Evolutionary conservation across 2,888 invertebrate species (phyloP).

Genomic region (Seladonia tumulorum): DNA sequence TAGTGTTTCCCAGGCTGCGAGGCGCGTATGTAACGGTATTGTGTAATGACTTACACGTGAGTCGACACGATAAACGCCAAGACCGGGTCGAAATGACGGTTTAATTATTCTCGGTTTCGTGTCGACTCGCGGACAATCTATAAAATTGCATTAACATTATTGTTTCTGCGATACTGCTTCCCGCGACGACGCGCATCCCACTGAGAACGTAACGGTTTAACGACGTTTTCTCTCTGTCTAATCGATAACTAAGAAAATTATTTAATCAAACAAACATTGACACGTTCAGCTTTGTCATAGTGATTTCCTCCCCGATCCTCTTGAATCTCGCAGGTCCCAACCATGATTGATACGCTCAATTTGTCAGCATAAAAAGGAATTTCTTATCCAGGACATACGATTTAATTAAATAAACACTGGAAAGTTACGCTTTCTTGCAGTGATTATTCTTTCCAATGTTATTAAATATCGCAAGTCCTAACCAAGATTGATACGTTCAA

Average conservation of each 20-base stretch:
- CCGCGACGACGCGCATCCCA: not conserved
- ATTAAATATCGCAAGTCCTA: no score
- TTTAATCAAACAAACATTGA: no score
- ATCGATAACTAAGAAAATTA: not conserved
- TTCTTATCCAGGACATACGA: no score
- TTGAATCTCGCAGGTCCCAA: no score
- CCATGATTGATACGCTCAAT: no score
- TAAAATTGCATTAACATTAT: not conserved
- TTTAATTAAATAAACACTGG: no score
- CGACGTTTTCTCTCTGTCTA: not conserved
- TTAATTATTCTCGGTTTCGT: constrained; percentile 25
- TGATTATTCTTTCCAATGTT: no score
- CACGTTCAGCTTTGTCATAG: no score
- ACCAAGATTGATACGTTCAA: no score
- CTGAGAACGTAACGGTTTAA: not conserved
- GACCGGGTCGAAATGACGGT: constrained; percentile 19
- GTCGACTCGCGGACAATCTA: not conserved
- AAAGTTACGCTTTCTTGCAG: no score
- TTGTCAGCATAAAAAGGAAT: no score
- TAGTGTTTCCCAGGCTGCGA: constrained; percentile 44
- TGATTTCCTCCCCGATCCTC: no score
- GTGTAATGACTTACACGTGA: constrained; percentile 48
- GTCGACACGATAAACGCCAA: constrained; percentile 42
- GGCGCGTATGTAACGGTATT: constrained; percentile 53
- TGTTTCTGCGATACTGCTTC: not conserved